Conservation (phyloP, 2,888 invertebrate genomes). For the Amphiduros pacificus region DNA sequence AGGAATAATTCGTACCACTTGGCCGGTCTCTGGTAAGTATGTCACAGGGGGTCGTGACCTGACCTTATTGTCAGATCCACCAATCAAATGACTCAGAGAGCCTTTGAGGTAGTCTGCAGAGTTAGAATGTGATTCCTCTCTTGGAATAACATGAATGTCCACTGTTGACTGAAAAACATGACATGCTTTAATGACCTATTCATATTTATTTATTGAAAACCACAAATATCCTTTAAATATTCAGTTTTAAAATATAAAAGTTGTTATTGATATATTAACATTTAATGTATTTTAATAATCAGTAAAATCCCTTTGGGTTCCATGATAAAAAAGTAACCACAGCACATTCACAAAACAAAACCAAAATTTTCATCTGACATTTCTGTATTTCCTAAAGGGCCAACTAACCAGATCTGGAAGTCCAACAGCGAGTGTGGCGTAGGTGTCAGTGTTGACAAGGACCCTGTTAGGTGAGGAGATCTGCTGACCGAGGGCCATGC, state of each 20-base stretch:
- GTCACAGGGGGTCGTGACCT: constrained; percentile 8
- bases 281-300: no score
- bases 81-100: neutral
- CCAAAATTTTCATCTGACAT: neutral
- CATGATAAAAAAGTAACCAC: neutral
- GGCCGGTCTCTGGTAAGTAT: constrained; percentile 49
- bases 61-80: neutral
- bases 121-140: neutral
- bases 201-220: no score
- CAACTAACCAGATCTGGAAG: constrained; percentile 60
- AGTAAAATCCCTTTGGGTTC: no score
- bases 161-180: constrained; percentile 7
- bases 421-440: constrained; percentile 61
- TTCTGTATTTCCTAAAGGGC: neutral
- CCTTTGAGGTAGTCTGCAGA: neutral
- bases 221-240: no score
- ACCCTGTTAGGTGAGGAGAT: constrained; percentile 62
- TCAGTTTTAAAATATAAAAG: no score
- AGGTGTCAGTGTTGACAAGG: constrained; percentile 56
- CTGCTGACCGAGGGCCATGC: constrained; percentile 57
- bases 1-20: constrained; percentile 49
- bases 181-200: no score
- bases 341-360: neutral
- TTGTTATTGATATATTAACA: no score
- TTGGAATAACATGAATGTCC: constrained; percentile 5